Base-by-base conservation (phyloP, 2,113 vertebrate species). In the Rhadina sibilatrix region DNA sequence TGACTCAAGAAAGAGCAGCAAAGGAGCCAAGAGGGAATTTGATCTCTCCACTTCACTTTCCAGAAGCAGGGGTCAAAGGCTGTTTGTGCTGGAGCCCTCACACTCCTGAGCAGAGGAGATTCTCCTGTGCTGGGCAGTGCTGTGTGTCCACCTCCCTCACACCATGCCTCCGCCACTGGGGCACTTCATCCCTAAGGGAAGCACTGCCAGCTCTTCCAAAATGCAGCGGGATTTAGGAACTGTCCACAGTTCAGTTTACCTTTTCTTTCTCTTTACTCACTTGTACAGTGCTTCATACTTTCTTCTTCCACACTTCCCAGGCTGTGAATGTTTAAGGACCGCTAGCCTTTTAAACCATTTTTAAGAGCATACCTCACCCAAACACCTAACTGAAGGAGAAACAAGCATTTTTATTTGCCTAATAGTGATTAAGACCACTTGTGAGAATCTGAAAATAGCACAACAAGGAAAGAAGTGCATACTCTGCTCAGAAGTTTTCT, bases 141-240 rank as follows among this genome's bases (percentile, higher is more conserved):
- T 42, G 27, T 6, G 38, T 20, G 4, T 3, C 16, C 0, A 1
- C 11, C 50, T 69, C n/a, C n/a, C 28, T 56, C 27, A 7, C 11
- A 1, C 15, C 15, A 0, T 0, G 5, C 27, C 52, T 24, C 70
- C 15, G 1, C 5, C 3, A 2, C 37, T 1, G 2, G 3, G 8
- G 6, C 2, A 1, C 59, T 31, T 9, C 57, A 42, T 46, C 46
- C 35, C 2, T 10, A 9, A 17, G n/a, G 33, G 37, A 81, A 50
- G 13, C 18, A 3, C 3, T 47, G 38, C 9, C 19, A n/a, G 37
- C 70, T 44, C 19, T 16, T 57, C 59, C 30, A 40, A 80, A 61
- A 31, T 2, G 12, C 38, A 60, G 12, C 0, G 59, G 15, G 35
- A 66, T 19, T 50, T 33, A 6, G 40, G 27, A 56, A 21, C 46